Evolutionary conservation across 2,888 invertebrate species (phyloP), one percentile per base, ranked within the genome.

Genomic region (Lysandra coridon): DNA sequence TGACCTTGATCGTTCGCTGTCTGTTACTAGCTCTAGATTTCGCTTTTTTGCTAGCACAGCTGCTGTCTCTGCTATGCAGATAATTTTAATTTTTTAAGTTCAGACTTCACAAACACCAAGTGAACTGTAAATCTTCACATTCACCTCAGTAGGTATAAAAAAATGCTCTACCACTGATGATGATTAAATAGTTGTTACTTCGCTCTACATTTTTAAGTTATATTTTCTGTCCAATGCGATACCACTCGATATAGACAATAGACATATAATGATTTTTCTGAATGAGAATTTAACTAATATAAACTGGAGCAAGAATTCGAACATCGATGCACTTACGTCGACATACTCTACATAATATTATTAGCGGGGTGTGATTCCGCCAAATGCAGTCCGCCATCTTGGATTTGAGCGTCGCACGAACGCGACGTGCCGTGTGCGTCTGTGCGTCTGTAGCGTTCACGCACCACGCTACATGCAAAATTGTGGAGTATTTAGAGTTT

Each of bases 331-430:
- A 33, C 3, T 4, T 33, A 69, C 23, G 30, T 10, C 30, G 10
- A 23, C 33, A 30, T 64, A 69, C 69, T 69, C 69, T 64, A 33
- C 33, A 69, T 33, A 1, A 44, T 7, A 44, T 69, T 33, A 14
- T 37, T 33, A 14, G 69, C 69, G 69, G 33, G 69, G 69, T 33
- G 69, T 69, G 69, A 37, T 69, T 69, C 14, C 33, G 69, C 0
- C 69, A 6, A 69, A 69, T 69, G 69, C 69, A 30, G 69, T 14
- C 69, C 69, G 69, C 69, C 69, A 69, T 69, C 14, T 69, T 69
- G 33, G 33, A 37, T 64, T 30, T 62, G 64, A 33, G 64, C 17
- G 17, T 37, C 17, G 33, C 69, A 17, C 37, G 69, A 3, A 14
- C 14, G 17, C 57, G 57, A 17, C 57, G 4, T 53, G 53, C 44